Base-by-base conservation (phyloP, 2,797 vertebrate species). In the Sebastes trivittatus region DNA sequence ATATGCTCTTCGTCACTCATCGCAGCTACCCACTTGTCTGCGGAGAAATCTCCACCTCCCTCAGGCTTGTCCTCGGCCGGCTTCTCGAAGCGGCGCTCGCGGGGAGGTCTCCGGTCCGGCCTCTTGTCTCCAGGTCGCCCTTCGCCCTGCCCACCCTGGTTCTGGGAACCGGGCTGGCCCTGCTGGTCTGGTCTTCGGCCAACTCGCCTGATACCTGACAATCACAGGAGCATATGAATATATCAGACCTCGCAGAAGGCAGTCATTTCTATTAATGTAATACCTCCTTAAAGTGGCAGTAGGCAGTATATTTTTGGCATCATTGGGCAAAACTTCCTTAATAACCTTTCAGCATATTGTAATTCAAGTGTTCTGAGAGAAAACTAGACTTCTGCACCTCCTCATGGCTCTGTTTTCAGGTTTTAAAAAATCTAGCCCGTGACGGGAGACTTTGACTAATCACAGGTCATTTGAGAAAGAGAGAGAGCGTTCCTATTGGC, bases 41-140 rank as follows among this genome's bases (percentile, higher is more conserved):
- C 94, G 6, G 97, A 96, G 89, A 98, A 97, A 81, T 99, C 98
- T 83, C 97, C 97, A 30, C 96, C 97, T 77, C 96, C 97, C 88
- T 99, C 98, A 1, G 97, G 96, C 91, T 98, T 99, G 65, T 99
- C 98, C 89, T 99, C 98, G 1, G 95, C 76, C 3, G 98, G 97
- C 82, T 99, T 99, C 72, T 99, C 98, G 2, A 96, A 96, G 78
- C 98, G 97, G n/a, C 97, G 97, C 89, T 99, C 98, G 0, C 98
- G 97, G n/a, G 97, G 98, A 83, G 97, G 97, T 93, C 98, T 96
- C 92, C 98, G 96, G 81, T 99, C 98, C 0, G 97, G 96, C 94
- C 98, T 96, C 94, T 98, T 96, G 88, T 99, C 98, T 58, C 94
- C 95, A 20, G 97, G 95, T 67, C 98, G 97, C 64, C 97, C 97